Percentiles rank a stretch among this genome's conserved stretches.
Evolutionary conservation across 2,888 invertebrate genomes (phyloP).

Genomic region (Cosmopolites sordidus): DNA sequence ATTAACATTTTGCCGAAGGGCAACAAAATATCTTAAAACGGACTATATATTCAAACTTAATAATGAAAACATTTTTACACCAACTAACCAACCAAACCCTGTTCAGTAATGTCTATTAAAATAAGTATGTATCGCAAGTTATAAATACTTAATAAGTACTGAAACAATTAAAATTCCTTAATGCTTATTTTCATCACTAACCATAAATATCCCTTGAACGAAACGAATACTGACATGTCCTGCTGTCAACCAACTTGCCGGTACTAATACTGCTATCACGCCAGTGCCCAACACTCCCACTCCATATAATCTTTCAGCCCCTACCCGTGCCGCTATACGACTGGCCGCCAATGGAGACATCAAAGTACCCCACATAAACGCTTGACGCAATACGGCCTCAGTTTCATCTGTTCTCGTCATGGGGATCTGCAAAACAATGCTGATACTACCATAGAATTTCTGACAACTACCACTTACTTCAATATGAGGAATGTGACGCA

Average conservation of each 20-base stretch:
- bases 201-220: slow-evolving; percentile 55
- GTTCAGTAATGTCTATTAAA: too few species aligned
- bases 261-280: slow-evolving; percentile 52
- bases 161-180: too few species aligned
- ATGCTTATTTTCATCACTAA: slow-evolving; percentile 35
- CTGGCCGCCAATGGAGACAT: slow-evolving; percentile 55
- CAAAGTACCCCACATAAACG: slow-evolving; percentile 57
- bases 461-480: slow-evolving; percentile 38
- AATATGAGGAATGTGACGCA: slow-evolving; percentile 48
- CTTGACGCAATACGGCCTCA: slow-evolving; percentile 54
- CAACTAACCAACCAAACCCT: too few species aligned
- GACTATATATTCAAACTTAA: too few species aligned
- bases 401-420: slow-evolving; percentile 54
- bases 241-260: slow-evolving; percentile 56
- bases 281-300: slow-evolving; percentile 56
- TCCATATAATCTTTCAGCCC: slow-evolving; percentile 55
- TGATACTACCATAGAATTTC: background rate
- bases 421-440: slow-evolving; percentile 43
- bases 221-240: slow-evolving; percentile 54
- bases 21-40: too few species aligned
- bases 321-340: slow-evolving; percentile 54
- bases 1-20: too few species aligned
- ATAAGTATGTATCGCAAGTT: too few species aligned
- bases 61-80: too few species aligned
- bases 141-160: too few species aligned